Conservation (phyloP, 2,888 invertebrate genomes). For the Arctia plantaginis region DNA sequence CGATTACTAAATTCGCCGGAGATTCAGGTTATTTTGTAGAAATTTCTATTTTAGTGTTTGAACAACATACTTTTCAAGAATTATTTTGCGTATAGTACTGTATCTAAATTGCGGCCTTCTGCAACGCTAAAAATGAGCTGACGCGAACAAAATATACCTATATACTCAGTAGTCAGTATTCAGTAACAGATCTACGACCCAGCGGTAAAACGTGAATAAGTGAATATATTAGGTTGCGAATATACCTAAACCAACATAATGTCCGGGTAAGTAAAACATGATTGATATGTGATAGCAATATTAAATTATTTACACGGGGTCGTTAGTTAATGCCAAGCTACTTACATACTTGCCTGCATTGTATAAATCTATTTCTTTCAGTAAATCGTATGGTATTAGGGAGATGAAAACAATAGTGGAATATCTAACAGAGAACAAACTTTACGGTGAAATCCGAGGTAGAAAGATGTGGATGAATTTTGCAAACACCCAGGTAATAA, state of each 20-base stretch:
- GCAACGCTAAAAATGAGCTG: conserved; percentile 23
- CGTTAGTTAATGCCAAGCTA: background rate
- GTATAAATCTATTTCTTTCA: conserved; percentile 49
- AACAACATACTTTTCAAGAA: background rate
- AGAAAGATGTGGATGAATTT: conserved; percentile 81
- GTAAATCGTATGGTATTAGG: conserved; percentile 74
- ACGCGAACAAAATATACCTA: conserved; percentile 18
- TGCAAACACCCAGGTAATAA: conserved; percentile 69
- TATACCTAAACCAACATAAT: conserved; percentile 55
- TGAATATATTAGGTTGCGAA: conserved; percentile 10
- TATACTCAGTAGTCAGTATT: conserved; percentile 21
- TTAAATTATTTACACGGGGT: background rate
- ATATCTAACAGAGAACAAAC: conserved; percentile 69
- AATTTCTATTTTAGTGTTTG: background rate
- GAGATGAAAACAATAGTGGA: conserved; percentile 80
- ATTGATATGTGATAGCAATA: background rate
- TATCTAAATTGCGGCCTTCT: conserved; percentile 10
- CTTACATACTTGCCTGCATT: background rate
- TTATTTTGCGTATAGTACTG: background rate
- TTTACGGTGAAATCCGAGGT: conserved; percentile 71
- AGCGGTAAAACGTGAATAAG: conserved; percentile 20
- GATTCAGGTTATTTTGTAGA: conserved; percentile 23
- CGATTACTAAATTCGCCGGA: conserved; percentile 36
- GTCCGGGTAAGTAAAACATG: conserved; percentile 71
- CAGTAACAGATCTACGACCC: conserved; percentile 18